A percentile compares a stretch with the other conserved stretches of the same genome.
Conservation (phyloP, 2,888 invertebrate species). For the Ceramica pisi region DNA sequence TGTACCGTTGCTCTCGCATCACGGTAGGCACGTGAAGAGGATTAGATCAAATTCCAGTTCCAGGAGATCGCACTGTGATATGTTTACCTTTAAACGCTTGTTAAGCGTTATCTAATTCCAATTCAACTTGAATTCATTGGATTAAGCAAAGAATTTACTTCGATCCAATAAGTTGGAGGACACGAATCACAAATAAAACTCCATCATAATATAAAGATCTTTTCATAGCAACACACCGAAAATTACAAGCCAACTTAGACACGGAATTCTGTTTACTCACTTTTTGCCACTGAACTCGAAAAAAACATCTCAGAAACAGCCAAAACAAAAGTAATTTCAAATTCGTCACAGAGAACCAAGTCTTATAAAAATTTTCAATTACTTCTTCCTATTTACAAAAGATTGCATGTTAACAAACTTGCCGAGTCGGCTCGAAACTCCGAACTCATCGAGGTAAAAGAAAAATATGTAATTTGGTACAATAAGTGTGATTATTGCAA, state of each 20-base stretch:
- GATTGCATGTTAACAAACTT: slow-evolving; percentile 41
- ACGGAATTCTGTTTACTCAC: slow-evolving; percentile 52
- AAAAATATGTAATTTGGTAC: slow-evolving; percentile 70
- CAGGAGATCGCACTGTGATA: slow-evolving; percentile 22
- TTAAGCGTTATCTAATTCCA: slow-evolving; percentile 17
- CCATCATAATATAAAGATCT: slow-evolving; percentile 11
- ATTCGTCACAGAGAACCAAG: slow-evolving; percentile 60
- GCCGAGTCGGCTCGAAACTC: slow-evolving; percentile 12
- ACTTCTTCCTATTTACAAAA: slow-evolving; percentile 42
- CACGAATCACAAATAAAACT: slow-evolving; percentile 21
- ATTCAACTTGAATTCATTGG: not conserved
- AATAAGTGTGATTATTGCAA: slow-evolving; percentile 73
- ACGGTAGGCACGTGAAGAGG: slow-evolving; percentile 12
- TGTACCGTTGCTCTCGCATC: slow-evolving; percentile 9
- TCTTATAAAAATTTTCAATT: slow-evolving; percentile 46
- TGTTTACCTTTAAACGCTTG: slow-evolving; percentile 31
- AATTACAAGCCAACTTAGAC: slow-evolving; percentile 57
- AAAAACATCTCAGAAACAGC: slow-evolving; percentile 40
- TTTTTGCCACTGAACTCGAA: slow-evolving; percentile 60
- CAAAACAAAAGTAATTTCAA: slow-evolving; percentile 59
- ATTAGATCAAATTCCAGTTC: slow-evolving; percentile 37
- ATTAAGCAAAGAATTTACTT: not conserved
- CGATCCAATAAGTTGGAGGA: slow-evolving; percentile 9
- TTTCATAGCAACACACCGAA: slow-evolving; percentile 28
- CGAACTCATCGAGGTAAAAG: slow-evolving; percentile 57